Conservation (phyloP, 2,888 invertebrate species). For the Notocelia uddmanniana region DNA sequence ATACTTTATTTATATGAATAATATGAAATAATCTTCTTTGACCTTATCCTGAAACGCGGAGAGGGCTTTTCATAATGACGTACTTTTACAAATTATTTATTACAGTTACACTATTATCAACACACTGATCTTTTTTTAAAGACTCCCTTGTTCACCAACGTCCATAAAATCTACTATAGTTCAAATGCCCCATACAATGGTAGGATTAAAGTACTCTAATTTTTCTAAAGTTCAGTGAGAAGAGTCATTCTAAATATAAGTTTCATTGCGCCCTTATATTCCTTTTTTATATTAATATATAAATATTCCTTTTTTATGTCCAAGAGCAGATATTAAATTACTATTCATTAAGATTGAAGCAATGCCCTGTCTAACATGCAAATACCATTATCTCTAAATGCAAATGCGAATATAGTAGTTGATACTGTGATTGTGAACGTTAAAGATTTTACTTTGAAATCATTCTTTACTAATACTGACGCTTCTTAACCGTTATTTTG, state of each 20-base stretch:
- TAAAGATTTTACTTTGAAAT: background rate
- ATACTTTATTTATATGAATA: background rate
- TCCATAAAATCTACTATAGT: no score
- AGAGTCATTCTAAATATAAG: no score
- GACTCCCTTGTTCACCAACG: no score
- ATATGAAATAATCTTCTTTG: background rate
- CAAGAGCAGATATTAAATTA: background rate
- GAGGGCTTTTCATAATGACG: background rate
- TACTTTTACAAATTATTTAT: background rate
- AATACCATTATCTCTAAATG: background rate
- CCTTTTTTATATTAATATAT: no score
- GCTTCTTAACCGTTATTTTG: background rate
- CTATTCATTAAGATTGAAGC: background rate
- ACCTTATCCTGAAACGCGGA: background rate
- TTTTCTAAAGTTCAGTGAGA: background rate
- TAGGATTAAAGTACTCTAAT: background rate
- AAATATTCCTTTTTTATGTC: background rate
- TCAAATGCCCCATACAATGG: no score
- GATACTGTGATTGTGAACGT: background rate
- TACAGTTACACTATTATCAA: no score
- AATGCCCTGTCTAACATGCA: background rate
- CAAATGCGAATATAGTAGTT: conserved; percentile 1
- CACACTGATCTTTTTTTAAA: background rate
- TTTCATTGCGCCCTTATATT: no score
- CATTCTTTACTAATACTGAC: background rate